Evolutionary conservation across 2,797 vertebrate species (phyloP), one percentile per base, ranked within the genome.

Genomic region (Pyrocephalus nanus): DNA sequence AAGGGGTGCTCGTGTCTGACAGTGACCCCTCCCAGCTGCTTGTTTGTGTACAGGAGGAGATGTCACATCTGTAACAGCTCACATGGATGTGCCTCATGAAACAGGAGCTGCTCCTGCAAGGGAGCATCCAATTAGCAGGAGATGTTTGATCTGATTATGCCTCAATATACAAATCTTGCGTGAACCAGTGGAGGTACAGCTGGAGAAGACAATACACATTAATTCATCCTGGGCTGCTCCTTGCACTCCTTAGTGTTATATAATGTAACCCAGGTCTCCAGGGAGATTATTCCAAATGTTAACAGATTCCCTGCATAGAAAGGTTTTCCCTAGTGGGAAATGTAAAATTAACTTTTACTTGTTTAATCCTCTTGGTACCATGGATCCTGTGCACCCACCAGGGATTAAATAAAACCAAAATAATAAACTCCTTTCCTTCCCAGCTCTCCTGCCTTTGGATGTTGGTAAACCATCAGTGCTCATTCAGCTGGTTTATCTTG

Each of bases 51-150:
- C 27, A 34, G 76, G 62, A 30, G 71, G 86, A 93, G 81, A 95
- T 87, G 91, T 88, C 93, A 91, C 88, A 79, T 96, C 91, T 95
- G 83, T 62, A 94, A 20, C 45, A 88, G 9, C 64, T 96, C 90
- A 86, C 29, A 64, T 40, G 62, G 94, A 57, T 82, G 25, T 1
- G 58, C 77, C 66, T 92, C 66, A 12, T 78, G 87, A 54, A 91
- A 76, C 77, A 90, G 40, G 40, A 93, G 76, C 74, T 73, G 36
- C 48, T 92, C 86, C 86, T 92, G 89, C 77, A n/a, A 76, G 77
- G 92, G 91, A 90, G 69, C 87, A 88, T 58, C 91, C 94, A 86
- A 90, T 95, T 97, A 96, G 47, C 79, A 62, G 65, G 86, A 90
- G 64, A 84, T 77, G 92, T 72, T 95, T 86, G 87, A 80, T 95